phyloP scores from a whole-genome alignment of 2,888 invertebrate genomes.

The Ametastegia equiseti region DNA sequence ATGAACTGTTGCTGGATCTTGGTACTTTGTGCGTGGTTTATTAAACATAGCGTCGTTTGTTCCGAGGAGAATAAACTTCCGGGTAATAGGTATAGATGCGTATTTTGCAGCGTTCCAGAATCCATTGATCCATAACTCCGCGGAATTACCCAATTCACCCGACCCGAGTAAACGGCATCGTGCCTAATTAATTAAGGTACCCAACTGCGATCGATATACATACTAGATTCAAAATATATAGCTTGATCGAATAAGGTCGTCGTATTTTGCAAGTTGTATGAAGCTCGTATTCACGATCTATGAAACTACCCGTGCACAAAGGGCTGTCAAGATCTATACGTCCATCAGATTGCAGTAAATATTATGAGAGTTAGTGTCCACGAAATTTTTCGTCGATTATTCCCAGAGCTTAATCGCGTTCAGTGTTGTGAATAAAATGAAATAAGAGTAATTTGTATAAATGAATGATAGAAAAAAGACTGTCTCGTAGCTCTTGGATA shows the following conservation, averaged over 20 bases:
- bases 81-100: not conserved
- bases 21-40: constrained; percentile 29
- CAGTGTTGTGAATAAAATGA: not conserved
- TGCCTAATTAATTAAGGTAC: constrained; percentile 30
- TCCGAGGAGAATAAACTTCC: not conserved
- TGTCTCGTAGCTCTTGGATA: constrained; percentile 23
- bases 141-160: constrained; percentile 40
- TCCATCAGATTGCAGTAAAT: not conserved
- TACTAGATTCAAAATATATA: constrained; percentile 28
- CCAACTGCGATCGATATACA: constrained; percentile 39
- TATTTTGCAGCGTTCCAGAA: constrained; percentile 23
- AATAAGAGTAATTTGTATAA: constrained; percentile 9
- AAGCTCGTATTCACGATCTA: not conserved
- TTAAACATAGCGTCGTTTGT: constrained; percentile 37
- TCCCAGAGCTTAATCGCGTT: too few relatives aligned
- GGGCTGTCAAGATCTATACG: not conserved
- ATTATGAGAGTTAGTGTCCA: not conserved
- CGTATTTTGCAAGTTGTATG: not conserved
- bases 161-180: constrained; percentile 23
- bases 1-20: constrained; percentile 1
- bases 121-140: constrained; percentile 40
- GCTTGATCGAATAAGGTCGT: constrained; percentile 30
- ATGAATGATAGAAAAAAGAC: constrained; percentile 22
- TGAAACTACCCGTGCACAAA: not conserved
- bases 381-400: not conserved